These are phyloP conservation scores for Corynorhinus townsendii DNA, from an alignment of 2,113 vertebrate genomes.

Conservation along the genomic window DNA sequence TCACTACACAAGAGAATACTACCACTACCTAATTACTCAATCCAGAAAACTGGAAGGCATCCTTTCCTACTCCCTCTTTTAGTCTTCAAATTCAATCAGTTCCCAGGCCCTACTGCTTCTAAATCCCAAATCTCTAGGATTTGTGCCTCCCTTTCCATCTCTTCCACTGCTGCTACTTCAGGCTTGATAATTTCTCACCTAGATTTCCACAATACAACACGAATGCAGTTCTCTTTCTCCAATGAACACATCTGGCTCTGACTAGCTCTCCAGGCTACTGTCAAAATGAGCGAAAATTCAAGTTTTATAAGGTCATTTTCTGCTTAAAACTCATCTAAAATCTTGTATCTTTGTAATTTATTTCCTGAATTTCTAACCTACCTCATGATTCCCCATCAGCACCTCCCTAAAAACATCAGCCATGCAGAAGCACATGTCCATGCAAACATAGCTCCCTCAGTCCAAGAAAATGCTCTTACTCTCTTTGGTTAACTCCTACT, in stretches of 20 bases:
- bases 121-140: not conserved
- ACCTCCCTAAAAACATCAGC: not conserved
- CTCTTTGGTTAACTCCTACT: not conserved
- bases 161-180: not conserved
- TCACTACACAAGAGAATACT: not conserved
- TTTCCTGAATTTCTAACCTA: not conserved
- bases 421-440: not conserved
- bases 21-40: not conserved
- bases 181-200: not conserved
- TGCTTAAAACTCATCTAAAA: not conserved
- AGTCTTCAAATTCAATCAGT: not conserved
- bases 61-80: not conserved
- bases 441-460: not conserved
- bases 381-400: not conserved
- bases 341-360: not conserved
- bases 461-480: not conserved
- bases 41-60: not conserved
- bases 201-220: not conserved
- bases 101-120: not conserved
- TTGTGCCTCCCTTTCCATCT: not conserved
- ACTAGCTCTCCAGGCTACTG: not conserved
- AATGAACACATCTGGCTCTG: not conserved
- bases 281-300: not conserved
- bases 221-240: not conserved
- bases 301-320: not conserved